A percentile compares a stretch with the other conserved stretches of the same genome.
These are phyloP conservation scores for Corythornis leucogaster DNA, from an alignment of 2,797 vertebrate species.

Conservation along the genomic window DNA sequence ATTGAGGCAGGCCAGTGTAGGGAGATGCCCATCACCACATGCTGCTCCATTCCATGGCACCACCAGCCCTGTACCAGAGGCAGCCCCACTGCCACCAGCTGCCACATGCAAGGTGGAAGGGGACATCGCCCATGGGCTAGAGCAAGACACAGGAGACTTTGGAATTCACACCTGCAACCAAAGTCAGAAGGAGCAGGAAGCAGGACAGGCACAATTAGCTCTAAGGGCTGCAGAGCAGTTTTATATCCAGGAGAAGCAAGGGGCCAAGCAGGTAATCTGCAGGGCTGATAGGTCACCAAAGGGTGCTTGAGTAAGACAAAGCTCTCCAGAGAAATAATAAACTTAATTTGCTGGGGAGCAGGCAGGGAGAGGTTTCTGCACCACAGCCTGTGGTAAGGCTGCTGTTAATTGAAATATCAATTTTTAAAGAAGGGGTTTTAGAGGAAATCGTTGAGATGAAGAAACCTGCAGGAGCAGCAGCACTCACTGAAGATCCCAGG, in stretches of 20 bases:
- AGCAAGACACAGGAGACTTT: fast-evolving
- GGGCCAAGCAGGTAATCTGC: neutral
- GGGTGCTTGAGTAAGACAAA: fast-evolving
- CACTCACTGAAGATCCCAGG: neutral
- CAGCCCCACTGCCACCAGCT: neutral
- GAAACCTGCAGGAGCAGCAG: neutral
- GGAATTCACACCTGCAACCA: fast-evolving
- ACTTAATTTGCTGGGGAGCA: neutral
- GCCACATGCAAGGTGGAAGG: fast-evolving
- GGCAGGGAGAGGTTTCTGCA: fast-evolving
- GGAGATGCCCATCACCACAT: fast-evolving
- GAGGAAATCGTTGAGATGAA: fast-evolving
- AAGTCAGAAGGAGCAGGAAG: neutral
- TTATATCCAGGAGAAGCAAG: neutral
- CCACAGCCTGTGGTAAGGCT: neutral
- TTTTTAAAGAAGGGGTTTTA: neutral
- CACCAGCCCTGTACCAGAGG: fast-evolving
- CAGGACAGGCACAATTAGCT: neutral
- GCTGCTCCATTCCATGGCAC: neutral
- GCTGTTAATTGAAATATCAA: neutral
- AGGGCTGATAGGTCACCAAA: neutral
- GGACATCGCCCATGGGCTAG: neutral
- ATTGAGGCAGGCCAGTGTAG: fast-evolving
- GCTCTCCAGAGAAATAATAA: neutral
- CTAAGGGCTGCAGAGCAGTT: fast-evolving